phyloP scores from a whole-genome alignment of 2,113 vertebrate species.

The Syrmaticus mikado region DNA sequence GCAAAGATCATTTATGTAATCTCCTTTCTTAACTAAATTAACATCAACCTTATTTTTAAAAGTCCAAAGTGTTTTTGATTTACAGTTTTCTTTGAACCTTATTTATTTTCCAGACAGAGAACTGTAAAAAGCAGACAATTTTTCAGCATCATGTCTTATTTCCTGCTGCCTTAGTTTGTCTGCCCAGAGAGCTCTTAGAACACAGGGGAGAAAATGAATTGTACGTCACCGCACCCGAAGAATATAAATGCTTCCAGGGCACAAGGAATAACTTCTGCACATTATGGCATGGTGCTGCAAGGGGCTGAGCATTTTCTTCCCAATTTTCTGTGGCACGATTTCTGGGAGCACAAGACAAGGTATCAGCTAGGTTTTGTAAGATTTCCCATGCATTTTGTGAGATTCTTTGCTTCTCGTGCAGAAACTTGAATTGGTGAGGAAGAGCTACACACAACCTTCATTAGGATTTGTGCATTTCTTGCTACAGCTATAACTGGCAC shows the following conservation, averaged over 20 bases:
- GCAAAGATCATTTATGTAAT: conserved; percentile 30
- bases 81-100: conserved; percentile 41
- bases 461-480: neutral
- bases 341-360: neutral
- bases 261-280: neutral
- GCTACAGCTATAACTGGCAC: neutral
- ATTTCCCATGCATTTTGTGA: neutral
- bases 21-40: conserved; percentile 60
- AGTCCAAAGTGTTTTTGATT: conserved; percentile 58
- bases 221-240: conserved; percentile 30
- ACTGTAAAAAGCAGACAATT: conserved; percentile 54
- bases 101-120: conserved; percentile 75
- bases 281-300: neutral
- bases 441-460: neutral
- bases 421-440: neutral
- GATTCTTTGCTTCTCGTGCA: neutral
- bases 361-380: neutral
- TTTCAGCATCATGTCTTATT: conserved; percentile 59
- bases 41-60: conserved; percentile 43
- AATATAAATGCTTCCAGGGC: neutral
- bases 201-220: conserved; percentile 14
- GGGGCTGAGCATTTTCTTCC: neutral
- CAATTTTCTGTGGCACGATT: neutral
- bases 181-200: conserved; percentile 8
- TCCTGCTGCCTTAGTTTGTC: conserved; percentile 39